Conservation (phyloP, 2,888 invertebrate genomes). For the Drosophila suboccidentalis region DNA sequence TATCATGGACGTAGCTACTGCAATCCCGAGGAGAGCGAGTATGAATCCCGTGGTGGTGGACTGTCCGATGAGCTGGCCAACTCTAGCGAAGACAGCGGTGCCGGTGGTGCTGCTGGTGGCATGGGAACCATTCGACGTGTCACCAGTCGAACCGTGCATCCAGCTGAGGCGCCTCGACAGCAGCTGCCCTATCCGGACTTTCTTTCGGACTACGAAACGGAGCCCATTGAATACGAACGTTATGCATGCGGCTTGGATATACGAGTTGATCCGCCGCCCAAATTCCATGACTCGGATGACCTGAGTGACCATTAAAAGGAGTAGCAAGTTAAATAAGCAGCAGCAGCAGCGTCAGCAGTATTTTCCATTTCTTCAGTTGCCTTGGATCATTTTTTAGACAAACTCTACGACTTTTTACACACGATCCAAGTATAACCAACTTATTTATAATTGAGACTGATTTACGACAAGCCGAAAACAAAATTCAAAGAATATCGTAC, state of each 20-base stretch:
- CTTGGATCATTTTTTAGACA: constrained; percentile 75
- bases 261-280: constrained; percentile 91
- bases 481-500: constrained; percentile 37
- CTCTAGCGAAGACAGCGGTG: constrained; percentile 84
- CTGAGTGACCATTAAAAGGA: constrained; percentile 81
- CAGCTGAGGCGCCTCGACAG: constrained; percentile 50
- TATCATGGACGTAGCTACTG: constrained; percentile 78
- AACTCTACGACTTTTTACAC: constrained; percentile 74
- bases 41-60: constrained; percentile 83
- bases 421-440: constrained; percentile 74
- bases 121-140: constrained; percentile 78
- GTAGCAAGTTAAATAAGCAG: not conserved
- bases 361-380: constrained; percentile 74
- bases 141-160: constrained; percentile 15
- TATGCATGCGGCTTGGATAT: constrained; percentile 92
- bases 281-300: constrained; percentile 91
- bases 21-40: constrained; percentile 84
- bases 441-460: constrained; percentile 83
- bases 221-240: constrained; percentile 88
- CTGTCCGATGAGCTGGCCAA: constrained; percentile 85
- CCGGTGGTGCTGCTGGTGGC: constrained; percentile 35
- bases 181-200: constrained; percentile 86
- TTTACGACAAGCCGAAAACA: constrained; percentile 73
- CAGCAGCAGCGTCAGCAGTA: constrained; percentile 52
- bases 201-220: constrained; percentile 86